Conservation (phyloP, 1,140 invertebrate species). For the Metopolophium dirhodum region DNA sequence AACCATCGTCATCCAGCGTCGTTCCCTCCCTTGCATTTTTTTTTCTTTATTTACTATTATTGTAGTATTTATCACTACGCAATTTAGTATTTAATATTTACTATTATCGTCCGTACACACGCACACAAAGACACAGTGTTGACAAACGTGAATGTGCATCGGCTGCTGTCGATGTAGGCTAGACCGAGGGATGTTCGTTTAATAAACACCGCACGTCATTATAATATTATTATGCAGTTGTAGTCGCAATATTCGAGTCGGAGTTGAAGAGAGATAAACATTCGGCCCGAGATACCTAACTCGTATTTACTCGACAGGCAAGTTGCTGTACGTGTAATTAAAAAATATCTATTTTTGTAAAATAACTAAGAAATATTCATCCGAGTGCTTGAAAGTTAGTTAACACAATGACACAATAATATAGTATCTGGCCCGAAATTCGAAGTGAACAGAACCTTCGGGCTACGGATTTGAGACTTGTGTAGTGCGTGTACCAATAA, state of each 20-base stretch:
- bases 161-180: neutral
- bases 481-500: neutral
- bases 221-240: too few species aligned
- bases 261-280: too few species aligned
- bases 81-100: neutral
- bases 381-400: too few species aligned
- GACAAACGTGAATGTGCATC: neutral
- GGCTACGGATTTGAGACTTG: neutral
- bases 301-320: too few species aligned
- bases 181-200: too few species aligned
- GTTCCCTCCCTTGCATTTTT: neutral
- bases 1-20: neutral
- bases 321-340: too few species aligned
- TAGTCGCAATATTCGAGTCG: too few species aligned
- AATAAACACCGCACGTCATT: neutral
- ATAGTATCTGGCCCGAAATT: neutral
- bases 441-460: neutral
- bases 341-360: too few species aligned
- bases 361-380: too few species aligned
- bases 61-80: neutral
- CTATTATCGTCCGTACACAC: neutral
- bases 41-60: neutral
- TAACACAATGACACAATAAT: too few species aligned
- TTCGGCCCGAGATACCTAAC: too few species aligned
- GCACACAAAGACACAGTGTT: neutral